Conservation (phyloP, 2,113 vertebrate genomes). For the Osmerus mordax region DNA sequence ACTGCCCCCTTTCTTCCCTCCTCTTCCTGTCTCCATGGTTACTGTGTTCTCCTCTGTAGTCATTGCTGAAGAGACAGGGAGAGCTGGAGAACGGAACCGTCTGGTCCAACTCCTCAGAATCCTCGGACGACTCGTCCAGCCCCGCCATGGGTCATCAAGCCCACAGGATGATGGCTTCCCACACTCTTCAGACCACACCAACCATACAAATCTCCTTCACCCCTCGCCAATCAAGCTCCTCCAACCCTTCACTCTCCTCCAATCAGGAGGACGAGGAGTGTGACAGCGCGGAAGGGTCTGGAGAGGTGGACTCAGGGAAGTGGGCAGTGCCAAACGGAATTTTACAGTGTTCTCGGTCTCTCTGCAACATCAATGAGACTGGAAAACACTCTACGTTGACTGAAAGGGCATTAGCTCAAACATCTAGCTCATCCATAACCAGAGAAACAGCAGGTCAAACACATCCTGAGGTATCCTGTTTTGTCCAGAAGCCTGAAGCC, state of each 20-base stretch:
- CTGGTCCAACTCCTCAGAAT: conserved; percentile 97
- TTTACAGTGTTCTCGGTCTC: conserved; percentile 78
- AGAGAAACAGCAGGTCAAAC: conserved; percentile 43
- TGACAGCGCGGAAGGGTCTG: conserved; percentile 45
- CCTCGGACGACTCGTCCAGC: conserved; percentile 95
- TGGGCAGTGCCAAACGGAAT: conserved; percentile 81
- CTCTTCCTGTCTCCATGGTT: background rate
- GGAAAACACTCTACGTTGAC: conserved; percentile 71
- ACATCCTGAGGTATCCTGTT: conserved; percentile 39
- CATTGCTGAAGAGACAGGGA: conserved; percentile 94
- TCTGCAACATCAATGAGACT: conserved; percentile 79
- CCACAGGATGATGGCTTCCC: conserved; percentile 57
- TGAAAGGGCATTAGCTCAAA: conserved; percentile 50
- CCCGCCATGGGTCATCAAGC: conserved; percentile 70
- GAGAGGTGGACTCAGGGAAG: conserved; percentile 37
- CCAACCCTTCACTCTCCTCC: conserved; percentile 63
- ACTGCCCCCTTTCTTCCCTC: background rate
- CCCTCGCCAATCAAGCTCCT: conserved; percentile 68
- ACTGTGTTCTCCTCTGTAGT: conserved; percentile 64
- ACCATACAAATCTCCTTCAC: conserved; percentile 83
- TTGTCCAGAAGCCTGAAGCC: background rate
- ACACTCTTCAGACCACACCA: conserved; percentile 60
- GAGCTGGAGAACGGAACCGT: conserved; percentile 94
- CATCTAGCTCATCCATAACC: conserved; percentile 50
- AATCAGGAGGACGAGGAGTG: conserved; percentile 67